A percentile compares a stretch with the other conserved stretches of the same genome.
Evolutionary conservation across 2,113 vertebrate species (phyloP).

Genomic region (Lagopus muta): DNA sequence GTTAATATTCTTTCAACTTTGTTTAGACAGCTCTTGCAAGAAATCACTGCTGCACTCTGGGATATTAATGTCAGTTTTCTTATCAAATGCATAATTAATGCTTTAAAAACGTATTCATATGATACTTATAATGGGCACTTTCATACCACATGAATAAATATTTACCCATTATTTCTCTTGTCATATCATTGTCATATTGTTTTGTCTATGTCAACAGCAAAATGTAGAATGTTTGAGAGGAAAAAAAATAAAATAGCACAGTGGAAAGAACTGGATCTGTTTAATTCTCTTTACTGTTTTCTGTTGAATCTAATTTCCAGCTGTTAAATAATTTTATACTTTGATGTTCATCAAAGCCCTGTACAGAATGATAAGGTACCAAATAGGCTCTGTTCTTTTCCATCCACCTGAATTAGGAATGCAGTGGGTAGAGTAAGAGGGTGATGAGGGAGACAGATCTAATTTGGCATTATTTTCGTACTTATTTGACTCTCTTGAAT

Average conservation of each 20-base stretch:
- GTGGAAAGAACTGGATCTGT: neutral
- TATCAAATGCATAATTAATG: neutral
- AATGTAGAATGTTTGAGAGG: neutral
- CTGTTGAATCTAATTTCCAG: neutral
- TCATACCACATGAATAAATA: neutral
- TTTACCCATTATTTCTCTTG: neutral
- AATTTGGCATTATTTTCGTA: neutral
- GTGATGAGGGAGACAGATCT: neutral
- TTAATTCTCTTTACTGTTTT: neutral
- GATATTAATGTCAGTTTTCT: neutral
- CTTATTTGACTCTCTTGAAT: neutral
- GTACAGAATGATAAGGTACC: neutral
- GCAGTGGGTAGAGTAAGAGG: neutral
- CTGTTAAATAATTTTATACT: neutral
- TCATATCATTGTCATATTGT: neutral
- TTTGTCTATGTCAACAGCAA: neutral
- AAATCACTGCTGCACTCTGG: neutral
- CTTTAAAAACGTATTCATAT: neutral
- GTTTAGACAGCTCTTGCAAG: neutral
- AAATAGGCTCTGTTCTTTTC: neutral
- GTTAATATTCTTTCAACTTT: neutral
- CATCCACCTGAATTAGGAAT: rapidly evolving
- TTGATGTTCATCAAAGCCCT: neutral
- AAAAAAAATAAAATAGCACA: neutral
- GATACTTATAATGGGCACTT: neutral